phyloP scores from a whole-genome alignment of 1,140 invertebrate genomes.

The Drosophila lacteicornis region DNA sequence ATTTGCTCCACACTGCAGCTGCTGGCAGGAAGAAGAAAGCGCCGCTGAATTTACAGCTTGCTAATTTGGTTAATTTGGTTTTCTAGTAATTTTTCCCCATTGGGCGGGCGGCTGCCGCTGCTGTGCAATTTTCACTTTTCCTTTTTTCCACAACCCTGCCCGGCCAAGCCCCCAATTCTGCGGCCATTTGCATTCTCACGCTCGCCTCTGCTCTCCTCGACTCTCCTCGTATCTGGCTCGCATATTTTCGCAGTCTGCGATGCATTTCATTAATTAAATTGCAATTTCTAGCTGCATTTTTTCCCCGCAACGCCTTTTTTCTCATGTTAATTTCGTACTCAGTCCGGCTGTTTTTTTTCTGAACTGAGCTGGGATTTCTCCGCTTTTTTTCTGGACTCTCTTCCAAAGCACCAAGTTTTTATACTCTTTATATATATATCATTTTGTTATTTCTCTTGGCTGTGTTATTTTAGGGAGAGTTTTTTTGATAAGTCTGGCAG shows the following conservation, averaged over 20 bases:
- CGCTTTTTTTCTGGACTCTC: not conserved
- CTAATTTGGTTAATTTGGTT: constrained; percentile 80
- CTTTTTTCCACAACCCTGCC: constrained; percentile 1
- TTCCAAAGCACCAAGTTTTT: not conserved
- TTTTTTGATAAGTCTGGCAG: constrained; percentile 22
- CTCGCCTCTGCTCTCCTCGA: not conserved
- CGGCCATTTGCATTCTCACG: constrained; percentile 42
- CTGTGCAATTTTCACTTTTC: constrained; percentile 56
- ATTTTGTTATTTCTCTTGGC: not conserved
- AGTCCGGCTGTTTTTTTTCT: constrained; percentile 34
- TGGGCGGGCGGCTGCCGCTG: constrained; percentile 13
- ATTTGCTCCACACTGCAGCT: constrained; percentile 65
- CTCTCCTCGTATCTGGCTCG: constrained; percentile 16
- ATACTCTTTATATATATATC: constrained; percentile 4
- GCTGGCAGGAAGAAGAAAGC: constrained; percentile 31
- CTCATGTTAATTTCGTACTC: constrained; percentile 61
- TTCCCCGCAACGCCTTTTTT: constrained; percentile 18
- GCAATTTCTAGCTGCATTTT: constrained; percentile 65
- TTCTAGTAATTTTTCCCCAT: constrained; percentile 62
- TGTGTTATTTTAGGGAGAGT: constrained; percentile 26
- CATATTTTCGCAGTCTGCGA: constrained; percentile 58
- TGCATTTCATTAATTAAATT: constrained; percentile 79
- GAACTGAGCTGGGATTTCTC: constrained; percentile 14
- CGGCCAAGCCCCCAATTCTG: constrained; percentile 24
- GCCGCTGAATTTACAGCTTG: constrained; percentile 67